A percentile compares a stretch with the other conserved stretches of the same genome.
Evolutionary conservation across 2,797 vertebrate species (phyloP).

Genomic region (Parauchenoglanis ngamensis): DNA sequence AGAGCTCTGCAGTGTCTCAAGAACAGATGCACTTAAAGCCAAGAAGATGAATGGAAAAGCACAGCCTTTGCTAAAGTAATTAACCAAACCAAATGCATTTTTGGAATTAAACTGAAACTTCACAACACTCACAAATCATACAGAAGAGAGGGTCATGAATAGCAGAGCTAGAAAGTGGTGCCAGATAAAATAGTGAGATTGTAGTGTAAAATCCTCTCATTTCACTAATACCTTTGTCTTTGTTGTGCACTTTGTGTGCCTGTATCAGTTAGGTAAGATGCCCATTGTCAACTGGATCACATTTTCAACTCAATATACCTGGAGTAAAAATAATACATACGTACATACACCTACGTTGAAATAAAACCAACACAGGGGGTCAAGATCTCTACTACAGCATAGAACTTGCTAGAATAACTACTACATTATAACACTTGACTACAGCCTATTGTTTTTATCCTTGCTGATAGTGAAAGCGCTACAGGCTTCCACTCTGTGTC

Average conservation of each 20-base stretch:
- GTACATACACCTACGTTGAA: not conserved
- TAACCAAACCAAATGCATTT: not conserved
- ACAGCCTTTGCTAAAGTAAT: not conserved
- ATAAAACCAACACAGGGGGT: not conserved
- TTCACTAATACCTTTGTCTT: not conserved
- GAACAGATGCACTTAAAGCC: constrained; percentile 1
- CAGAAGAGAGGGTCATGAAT: not conserved
- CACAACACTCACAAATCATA: not conserved
- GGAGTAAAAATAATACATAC: not conserved
- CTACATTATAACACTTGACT: constrained; percentile 6
- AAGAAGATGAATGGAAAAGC: constrained; percentile 12
- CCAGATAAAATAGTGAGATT: not conserved
- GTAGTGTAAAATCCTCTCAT: not conserved
- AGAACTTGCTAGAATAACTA: not conserved
- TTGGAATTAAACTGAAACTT: not conserved
- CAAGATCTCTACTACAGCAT: not conserved
- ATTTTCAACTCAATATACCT: not conserved
- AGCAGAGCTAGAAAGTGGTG: not conserved
- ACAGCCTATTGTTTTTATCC: constrained; percentile 6
- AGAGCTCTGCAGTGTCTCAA: not conserved
- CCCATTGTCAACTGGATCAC: not conserved
- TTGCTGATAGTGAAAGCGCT: not conserved
- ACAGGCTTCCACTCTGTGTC: constrained; percentile 12
- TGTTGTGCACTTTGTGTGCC: not conserved
- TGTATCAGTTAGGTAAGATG: not conserved